Evolutionary conservation across 2,888 invertebrate species (phyloP), one percentile per base, ranked within the genome.

Genomic region (Hydroisotoma schaefferi): DNA sequence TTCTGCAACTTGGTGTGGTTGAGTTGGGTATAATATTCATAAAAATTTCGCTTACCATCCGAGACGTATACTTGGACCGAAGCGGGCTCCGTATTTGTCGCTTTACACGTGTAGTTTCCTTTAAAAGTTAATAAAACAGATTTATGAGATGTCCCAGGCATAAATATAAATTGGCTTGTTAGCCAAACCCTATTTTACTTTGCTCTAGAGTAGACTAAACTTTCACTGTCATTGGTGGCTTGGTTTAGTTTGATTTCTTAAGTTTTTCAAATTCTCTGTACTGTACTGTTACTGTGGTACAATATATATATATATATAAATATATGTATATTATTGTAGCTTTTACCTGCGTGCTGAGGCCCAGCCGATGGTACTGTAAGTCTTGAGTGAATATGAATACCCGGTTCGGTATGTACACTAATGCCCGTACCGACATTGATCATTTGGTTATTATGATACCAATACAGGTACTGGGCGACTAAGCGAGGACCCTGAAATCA

Each of bases 401-500:
- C 90, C 89, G 88, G 88, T 77, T 87, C 87, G 68, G 91, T 91
- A 76, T 86, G 85, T 75, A 93, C 90, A 63, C 68, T 68, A 28
- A 71, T 63, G 18, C 71, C 86, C 72, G 90, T 87, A 6, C 75
- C 90, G 80, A 91, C 92, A 83, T 92, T 93, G 81, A 93, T 90
- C 87, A 93, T 90, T 76, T 88, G 87, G 78, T 88, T 87, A 81
- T 93, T 91, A 82, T 92, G 92, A 81, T 89, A 92, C 93, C 93
- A 93, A 81, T 92, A 92, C 76, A 94, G 91, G 81, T 91, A 93
- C 80, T 91, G 91, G 70, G 92, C 92, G 72, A 91, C 59, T 53
- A 61, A 57, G 23, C 68, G 68, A 12, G 92, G 92, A 77, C 91
- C 91, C 89, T 91, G 83, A n/a, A n/a, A n/a, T n/a, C n/a, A n/a